Base-by-base conservation (phyloP, 2,113 vertebrate genomes). In the Arizona elegans region DNA sequence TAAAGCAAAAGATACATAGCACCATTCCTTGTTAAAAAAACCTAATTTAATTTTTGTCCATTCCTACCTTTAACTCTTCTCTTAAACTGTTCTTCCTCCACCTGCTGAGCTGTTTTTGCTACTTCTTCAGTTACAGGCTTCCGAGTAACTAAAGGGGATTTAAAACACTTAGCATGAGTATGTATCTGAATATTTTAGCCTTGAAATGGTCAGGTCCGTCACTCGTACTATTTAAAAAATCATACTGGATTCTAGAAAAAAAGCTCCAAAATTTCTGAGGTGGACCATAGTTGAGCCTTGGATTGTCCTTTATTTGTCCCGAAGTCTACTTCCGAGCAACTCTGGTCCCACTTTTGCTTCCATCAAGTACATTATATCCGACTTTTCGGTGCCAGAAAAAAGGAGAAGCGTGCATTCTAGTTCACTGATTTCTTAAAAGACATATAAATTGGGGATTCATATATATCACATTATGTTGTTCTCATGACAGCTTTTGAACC, bases 121-220 rank as follows among this genome's bases (percentile, higher is more conserved):
- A 97, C 95, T 96, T 98, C 98, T 97, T 98, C 98, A 88, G 98
- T 97, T 1, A 98, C 96, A 94, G 98, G 98, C 96, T 98, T 98
- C 98, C 98, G 98, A 56, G 96, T 93, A 96, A 98, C 98, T 97
- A 97, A 95, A 95, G 97, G 93, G 91, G 97, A 98, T 98, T 98
- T 95, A 96, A 97, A 47, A 97, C 33, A 95, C 95, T 94, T 95
- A 95, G 95, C 93, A 94, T 90, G 24, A 90, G 26, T n/a, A 7
- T 53, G 55, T 19, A 62, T 62, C 59, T 11, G 2, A 26, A 33
- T 90, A 33, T 53, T 90, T 89, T 33, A 26, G 38, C 5, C 47
- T 92, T 91, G 0, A 58, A 13, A 92, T 47, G 93, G 50, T 1
- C 81, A 24, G 29, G 1, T 9, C 0, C 6, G 91, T 93, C n/a